A percentile compares a stretch with the other conserved stretches of the same genome.
Evolutionary conservation across 2,113 vertebrate genomes (phyloP).

Genomic region (Dipodomys stephensi): DNA sequence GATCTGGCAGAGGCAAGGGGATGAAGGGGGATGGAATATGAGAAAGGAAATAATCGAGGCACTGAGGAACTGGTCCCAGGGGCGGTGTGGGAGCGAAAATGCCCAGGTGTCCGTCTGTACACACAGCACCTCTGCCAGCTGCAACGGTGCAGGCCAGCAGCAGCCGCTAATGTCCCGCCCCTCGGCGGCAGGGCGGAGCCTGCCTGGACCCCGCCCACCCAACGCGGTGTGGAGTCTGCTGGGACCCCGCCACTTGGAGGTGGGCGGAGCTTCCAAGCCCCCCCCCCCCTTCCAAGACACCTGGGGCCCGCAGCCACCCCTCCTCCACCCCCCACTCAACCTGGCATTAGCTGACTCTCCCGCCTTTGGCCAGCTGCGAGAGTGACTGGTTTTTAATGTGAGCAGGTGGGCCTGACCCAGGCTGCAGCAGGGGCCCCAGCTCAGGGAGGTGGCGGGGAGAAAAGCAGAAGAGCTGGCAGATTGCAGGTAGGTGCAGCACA

Average conservation of each 20-base stretch:
- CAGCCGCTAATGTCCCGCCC: rapidly evolving
- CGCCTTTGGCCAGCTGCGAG: not conserved
- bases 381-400: not conserved
- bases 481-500: not conserved
- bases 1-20: not conserved
- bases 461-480: not conserved
- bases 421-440: not conserved
- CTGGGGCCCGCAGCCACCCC: not conserved
- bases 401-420: not conserved
- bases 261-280: too few species aligned
- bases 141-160: rapidly evolving
- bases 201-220: not conserved
- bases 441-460: not conserved
- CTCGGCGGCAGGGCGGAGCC: not conserved
- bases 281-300: not conserved
- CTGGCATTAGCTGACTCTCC: not conserved
- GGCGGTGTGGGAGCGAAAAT: rapidly evolving
- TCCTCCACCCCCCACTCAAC: not conserved
- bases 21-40: too few species aligned
- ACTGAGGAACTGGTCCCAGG: not conserved
- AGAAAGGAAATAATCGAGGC: not conserved
- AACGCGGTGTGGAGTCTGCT: not conserved
- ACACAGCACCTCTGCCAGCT: not conserved
- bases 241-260: not conserved
- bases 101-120: too few species aligned